Percentiles rank a stretch among this genome's conserved stretches.
These are phyloP conservation scores for Capreolus pygargus DNA, from an alignment of 2,113 vertebrate genomes.

Conservation along the genomic window DNA sequence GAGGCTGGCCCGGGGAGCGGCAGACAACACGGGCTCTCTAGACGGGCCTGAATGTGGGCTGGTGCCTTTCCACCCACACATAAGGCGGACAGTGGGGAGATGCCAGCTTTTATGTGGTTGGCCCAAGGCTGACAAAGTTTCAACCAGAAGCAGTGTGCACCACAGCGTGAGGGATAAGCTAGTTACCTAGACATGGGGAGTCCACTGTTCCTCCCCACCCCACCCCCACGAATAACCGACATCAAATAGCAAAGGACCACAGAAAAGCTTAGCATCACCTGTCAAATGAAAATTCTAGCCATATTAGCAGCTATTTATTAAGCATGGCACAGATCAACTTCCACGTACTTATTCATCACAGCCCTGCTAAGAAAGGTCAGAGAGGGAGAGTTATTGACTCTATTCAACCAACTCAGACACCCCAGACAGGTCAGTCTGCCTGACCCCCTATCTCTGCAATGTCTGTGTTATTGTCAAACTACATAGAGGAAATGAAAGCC, in stretches of 20 bases:
- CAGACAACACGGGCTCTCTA: constrained; percentile 15
- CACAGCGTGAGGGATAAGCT: neutral
- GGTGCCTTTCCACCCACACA: neutral
- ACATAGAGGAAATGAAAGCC: neutral
- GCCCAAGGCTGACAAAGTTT: neutral
- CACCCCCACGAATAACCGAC: neutral
- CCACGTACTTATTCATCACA: neutral
- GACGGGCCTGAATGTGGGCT: neutral
- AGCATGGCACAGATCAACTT: neutral
- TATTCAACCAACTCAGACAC: neutral
- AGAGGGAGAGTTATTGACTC: neutral
- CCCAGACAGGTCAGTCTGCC: neutral
- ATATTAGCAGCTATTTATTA: neutral
- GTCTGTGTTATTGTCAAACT: neutral
- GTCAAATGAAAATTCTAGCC: neutral
- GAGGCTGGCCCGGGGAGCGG: neutral
- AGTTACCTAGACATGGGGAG: neutral
- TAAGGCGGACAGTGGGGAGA: neutral
- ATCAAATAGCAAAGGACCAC: neutral
- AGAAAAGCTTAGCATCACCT: neutral
- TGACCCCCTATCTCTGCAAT: neutral
- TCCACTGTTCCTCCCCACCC: neutral
- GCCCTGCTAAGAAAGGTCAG: neutral
- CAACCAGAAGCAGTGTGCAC: neutral
- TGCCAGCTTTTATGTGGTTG: neutral